A percentile compares a stretch with the other conserved stretches of the same genome.
Conservation (phyloP, 2,113 vertebrate species). For the Gallinago paraguaiae region DNA sequence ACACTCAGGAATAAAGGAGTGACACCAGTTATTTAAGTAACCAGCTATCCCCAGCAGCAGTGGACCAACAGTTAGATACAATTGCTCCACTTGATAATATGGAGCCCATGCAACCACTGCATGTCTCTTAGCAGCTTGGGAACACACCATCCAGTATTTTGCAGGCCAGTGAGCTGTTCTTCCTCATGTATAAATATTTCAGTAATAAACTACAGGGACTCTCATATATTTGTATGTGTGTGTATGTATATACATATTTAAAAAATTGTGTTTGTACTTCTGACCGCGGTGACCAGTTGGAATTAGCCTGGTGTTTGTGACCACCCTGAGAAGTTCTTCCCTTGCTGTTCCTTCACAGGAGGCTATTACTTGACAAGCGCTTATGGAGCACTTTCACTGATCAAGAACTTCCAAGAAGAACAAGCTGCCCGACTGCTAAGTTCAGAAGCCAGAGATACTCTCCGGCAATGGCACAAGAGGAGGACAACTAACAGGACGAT, state of each 20-base stretch:
- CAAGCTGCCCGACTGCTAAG: slow-evolving; percentile 90
- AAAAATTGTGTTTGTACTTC: neutral
- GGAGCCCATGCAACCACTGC: neutral
- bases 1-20: neutral
- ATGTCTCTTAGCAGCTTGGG: neutral
- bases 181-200: neutral
- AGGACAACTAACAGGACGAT: slow-evolving; percentile 86
- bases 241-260: neutral
- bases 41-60: neutral
- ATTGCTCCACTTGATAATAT: rapidly evolving
- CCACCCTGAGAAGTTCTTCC: neutral
- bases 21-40: neutral
- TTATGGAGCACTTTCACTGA: slow-evolving; percentile 92
- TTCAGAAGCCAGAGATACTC: slow-evolving; percentile 90
- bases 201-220: neutral
- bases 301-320: neutral
- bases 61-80: neutral
- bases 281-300: neutral
- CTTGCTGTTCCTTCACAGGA: slow-evolving; percentile 73
- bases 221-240: rapidly evolving
- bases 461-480: slow-evolving; percentile 93
- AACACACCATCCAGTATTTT: neutral
- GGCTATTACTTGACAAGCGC: slow-evolving; percentile 97
- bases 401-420: slow-evolving; percentile 97
- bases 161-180: neutral